Percentiles rank a stretch among this genome's conserved stretches.
Evolutionary conservation across 2,888 invertebrate genomes (phyloP).

Genomic region (Stomorhina lunata): DNA sequence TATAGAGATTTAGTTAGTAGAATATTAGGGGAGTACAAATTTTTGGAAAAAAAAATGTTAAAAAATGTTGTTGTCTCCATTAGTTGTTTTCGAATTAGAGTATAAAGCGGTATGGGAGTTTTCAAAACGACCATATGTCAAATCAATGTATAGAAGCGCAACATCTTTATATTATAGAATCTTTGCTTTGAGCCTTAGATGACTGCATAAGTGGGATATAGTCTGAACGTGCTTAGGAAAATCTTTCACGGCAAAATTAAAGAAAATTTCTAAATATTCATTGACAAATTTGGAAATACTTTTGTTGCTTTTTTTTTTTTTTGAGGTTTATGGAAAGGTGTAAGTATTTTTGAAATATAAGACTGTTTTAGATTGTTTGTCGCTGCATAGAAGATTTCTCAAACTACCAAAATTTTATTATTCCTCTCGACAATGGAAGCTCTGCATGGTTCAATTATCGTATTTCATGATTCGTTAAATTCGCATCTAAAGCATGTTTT

Average conservation of each 20-base stretch:
- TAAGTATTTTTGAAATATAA: not conserved
- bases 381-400: no score
- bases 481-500: constrained; percentile 71
- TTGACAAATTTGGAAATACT: not conserved
- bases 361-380: constrained; percentile 10
- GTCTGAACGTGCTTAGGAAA: not conserved
- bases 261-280: constrained; percentile 13
- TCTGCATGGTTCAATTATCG: constrained; percentile 78
- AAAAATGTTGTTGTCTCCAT: no score
- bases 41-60: no score
- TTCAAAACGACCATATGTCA: no score
- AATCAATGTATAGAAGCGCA: no score
- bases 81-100: no score
- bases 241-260: constrained; percentile 6
- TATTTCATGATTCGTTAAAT: constrained; percentile 79
- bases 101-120: no score
- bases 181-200: not conserved
- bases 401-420: constrained; percentile 60
- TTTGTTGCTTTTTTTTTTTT: not conserved
- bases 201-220: not conserved
- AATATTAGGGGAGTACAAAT: constrained; percentile 4
- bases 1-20: not conserved
- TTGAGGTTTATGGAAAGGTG: not conserved
- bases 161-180: no score
- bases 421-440: constrained; percentile 66